Base-by-base conservation (phyloP, 2,797 vertebrate genomes). In the Tragelaphus eurycerus region DNA sequence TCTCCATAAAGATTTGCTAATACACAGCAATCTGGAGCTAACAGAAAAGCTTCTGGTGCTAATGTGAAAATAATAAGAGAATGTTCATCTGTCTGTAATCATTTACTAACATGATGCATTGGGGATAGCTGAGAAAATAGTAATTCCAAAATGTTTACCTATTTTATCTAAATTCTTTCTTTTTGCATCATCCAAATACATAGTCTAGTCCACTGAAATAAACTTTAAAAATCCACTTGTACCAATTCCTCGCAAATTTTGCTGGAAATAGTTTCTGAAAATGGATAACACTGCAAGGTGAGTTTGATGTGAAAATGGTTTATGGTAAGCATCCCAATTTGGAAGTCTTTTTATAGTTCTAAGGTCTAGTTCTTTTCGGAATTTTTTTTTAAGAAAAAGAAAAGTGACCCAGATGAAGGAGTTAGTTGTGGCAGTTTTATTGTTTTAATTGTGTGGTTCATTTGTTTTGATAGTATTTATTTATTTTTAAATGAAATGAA, bases 51-150 rank as follows among this genome's bases (percentile, higher is more conserved):
- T 96, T 92, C 57, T 95, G 38, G 31, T 71, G 27, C 25, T 96
- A 67, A 83, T 92, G 46, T 93, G 71, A 96, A 96, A 97, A 96
- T 97, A 86, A 95, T 25, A 96, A 89, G 74, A 90, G 89, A 97
- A 82, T 95, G 74, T 62, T 85, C 74, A 96, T 97, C 48, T 96
- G 31, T 5, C 83, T 93, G 25, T 94, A 96, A 95, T 94, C 81
- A 95, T 89, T 76, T 71, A 74, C 52, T 83, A 86, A 96, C 95
- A 93, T 59, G 60, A 96, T 97, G 60, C 67, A 90, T 2, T 2
- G 54, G 31, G 76, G 43, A 95, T 6, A 86, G 38, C 6, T 88
- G 86, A 86, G 84, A 93, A 96, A 81, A 71, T 62, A 54, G 84
- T 85, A 85, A 95, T 95, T 95, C 46, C 17, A 92, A 95, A 92